Evolutionary conservation across 2,888 invertebrate genomes (phyloP).

Genomic region (Gerosis bhagava): DNA sequence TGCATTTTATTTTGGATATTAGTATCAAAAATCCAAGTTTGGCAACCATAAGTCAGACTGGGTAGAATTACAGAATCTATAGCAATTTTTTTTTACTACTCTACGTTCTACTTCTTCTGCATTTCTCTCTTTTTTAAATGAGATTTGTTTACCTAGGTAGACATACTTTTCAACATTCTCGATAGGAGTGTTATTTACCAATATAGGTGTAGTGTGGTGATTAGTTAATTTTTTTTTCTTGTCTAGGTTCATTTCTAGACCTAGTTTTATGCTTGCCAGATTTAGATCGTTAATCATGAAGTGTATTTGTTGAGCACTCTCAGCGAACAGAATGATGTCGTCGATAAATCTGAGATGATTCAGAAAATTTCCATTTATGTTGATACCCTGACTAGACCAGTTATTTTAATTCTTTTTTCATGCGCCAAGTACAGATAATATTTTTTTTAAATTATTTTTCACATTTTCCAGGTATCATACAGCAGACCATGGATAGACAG

Average conservation of each 20-base stretch:
- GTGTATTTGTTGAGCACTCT: neutral
- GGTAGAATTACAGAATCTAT: too few relatives aligned
- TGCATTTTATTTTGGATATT: too few relatives aligned
- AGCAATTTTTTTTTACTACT: too few relatives aligned
- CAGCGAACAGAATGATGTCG: neutral
- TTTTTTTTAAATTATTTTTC: too few relatives aligned
- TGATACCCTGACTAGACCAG: too few relatives aligned
- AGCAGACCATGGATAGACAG: too few relatives aligned
- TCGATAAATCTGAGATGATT: neutral
- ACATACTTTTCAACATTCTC: neutral
- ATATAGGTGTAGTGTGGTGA: neutral
- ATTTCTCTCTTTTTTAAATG: neutral
- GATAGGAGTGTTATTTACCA: neutral
- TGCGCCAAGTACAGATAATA: too few relatives aligned
- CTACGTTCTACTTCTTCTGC: conserved; percentile 1
- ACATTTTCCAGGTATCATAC: too few relatives aligned
- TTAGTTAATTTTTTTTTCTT: conserved; percentile 1
- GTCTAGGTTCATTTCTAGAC: neutral
- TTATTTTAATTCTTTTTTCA: too few relatives aligned
- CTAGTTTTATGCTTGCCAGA: neutral
- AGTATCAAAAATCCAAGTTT: too few relatives aligned
- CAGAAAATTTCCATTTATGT: too few relatives aligned
- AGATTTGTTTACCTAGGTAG: neutral
- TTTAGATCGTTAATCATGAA: neutral
- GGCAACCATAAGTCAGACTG: too few relatives aligned